Evolutionary conservation across 2,797 vertebrate species (phyloP), one percentile per base, ranked within the genome.

Genomic region (Dromococcyx pavoninus): DNA sequence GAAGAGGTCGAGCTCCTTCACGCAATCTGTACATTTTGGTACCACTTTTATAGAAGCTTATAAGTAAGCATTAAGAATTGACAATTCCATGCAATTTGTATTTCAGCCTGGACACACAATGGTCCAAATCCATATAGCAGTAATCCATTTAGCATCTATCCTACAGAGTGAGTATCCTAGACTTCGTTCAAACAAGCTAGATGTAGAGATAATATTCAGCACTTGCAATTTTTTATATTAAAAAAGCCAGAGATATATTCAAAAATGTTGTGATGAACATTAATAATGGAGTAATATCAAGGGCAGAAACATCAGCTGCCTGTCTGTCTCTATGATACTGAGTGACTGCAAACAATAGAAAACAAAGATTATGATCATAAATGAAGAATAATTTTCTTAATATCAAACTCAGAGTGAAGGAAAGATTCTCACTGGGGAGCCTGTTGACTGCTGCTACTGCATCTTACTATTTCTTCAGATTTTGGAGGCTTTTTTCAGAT

Each of bases 41-140:
- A 14, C 27, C 27, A 7, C 16, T 90, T 90, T 75, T 88, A 23
- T 61, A 88, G 77, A 53, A 57, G 9, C 13, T 74, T 70, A 28
- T 27, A 19, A 76, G 62, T 69, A 86, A 78, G 53, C 76, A 56
- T 64, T 67, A 82, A 28, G 39, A 83, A 85, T 67, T 80, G 28
- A 58, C 23, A 79, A 71, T 57, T 88, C 53, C 13, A 11, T 43
- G 7, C 7, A 61, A 77, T 43, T 53, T 72, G 7, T 50, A 39
- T 75, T 84, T 86, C 46, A 72, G 24, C 2, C 30, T 88, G 33
- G 61, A 60, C 18, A 9, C 33, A 61, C 19, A 83, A 35, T 6
- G 16, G n/a, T 5, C 3, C 21, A 80, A 60, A 64, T 83, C 24
- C 3, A 0, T 37, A 23, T 32, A 32, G 27, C 30, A 70, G 35